Evolutionary conservation across 1,140 invertebrate genomes (phyloP).

Genomic region (Drosophila baimaii): DNA sequence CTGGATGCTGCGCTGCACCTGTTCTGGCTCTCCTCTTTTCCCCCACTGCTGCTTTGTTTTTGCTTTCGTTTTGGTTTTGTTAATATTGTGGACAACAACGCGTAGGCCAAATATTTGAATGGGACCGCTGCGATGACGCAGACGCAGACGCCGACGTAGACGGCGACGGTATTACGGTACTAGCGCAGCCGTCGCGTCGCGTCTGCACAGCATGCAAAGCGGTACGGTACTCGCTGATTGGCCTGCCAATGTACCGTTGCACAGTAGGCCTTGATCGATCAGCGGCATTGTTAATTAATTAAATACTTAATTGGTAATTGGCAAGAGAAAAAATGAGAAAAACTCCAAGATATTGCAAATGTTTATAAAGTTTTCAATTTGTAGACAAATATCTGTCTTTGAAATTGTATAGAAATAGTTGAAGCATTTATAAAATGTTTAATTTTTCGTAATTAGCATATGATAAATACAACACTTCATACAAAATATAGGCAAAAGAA

Average conservation of each 20-base stretch:
- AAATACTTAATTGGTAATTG: conserved; percentile 16
- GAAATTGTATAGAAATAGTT: no score
- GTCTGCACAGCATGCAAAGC: conserved; percentile 72
- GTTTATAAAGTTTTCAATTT: not conserved
- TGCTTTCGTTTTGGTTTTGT: conserved; percentile 13
- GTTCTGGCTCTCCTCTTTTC: conserved; percentile 25
- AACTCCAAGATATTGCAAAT: not conserved
- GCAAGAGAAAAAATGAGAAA: not conserved
- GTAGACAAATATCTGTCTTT: no score
- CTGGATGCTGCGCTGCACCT: conserved; percentile 52
- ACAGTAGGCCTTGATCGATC: conserved; percentile 48
- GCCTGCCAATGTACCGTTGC: conserved; percentile 70
- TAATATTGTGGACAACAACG: conserved; percentile 61
- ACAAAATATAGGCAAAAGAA: no score
- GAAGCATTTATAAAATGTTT: no score
- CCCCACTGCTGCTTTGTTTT: conserved; percentile 29
- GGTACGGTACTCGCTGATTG: conserved; percentile 74
- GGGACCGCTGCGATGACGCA: conserved; percentile 29
- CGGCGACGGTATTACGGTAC: conserved; percentile 60
- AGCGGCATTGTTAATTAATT: conserved; percentile 38
- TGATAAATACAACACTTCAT: no score
- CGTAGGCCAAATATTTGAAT: conserved; percentile 77
- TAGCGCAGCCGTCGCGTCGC: conserved; percentile 8
- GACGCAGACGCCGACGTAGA: conserved; percentile 5
- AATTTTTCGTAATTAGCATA: no score